Conservation (phyloP, 1,140 invertebrate species). For the Neodiprion virginianus region DNA sequence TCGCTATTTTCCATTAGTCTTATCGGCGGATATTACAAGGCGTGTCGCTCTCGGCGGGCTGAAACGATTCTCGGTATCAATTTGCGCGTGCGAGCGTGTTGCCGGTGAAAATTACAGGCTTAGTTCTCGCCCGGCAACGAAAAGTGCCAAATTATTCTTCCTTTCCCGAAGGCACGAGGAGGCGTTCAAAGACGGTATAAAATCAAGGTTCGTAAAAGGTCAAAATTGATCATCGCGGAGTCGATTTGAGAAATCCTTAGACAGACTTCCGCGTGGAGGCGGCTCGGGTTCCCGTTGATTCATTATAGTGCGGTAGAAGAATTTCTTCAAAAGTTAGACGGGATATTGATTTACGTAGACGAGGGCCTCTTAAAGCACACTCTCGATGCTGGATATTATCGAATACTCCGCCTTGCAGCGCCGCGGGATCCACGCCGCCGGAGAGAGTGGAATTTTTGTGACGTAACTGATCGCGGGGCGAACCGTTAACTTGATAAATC, state of each 20-base stretch:
- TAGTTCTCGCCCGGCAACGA: not conserved
- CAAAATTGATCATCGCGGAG: not conserved
- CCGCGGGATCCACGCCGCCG: no score
- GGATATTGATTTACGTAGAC: not conserved
- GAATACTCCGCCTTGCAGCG: not conserved
- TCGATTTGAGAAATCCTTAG: not conserved
- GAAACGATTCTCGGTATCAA: not conserved
- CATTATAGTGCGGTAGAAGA: not conserved
- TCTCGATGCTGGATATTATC: not conserved
- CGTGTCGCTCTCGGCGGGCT: no score
- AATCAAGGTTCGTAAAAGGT: not conserved
- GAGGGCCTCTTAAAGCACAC: not conserved
- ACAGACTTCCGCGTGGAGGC: not conserved
- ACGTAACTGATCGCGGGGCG: no score
- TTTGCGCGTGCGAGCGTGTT: not conserved
- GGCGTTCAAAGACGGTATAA: not conserved
- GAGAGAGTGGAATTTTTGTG: no score
- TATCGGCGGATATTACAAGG: not conserved
- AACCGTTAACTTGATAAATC: no score
- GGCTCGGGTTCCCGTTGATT: not conserved
- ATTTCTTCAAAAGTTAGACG: not conserved
- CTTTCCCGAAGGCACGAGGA: not conserved
- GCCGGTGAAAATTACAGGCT: not conserved
- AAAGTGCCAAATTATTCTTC: not conserved
- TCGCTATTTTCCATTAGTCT: not conserved